Evolutionary conservation across 2,888 invertebrate species (phyloP).

Genomic region (Polydrusus pterygomalis): DNA sequence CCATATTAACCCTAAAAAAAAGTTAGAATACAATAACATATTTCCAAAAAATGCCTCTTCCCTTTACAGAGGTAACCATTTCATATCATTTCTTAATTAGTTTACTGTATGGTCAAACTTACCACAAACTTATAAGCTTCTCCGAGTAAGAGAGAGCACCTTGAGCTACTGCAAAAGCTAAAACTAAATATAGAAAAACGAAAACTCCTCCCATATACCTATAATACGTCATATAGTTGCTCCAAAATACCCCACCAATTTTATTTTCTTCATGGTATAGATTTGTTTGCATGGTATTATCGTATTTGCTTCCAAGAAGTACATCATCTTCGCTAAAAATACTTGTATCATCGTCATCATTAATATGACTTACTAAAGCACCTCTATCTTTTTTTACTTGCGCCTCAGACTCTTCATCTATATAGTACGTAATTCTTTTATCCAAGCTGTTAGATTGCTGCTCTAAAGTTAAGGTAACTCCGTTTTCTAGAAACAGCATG

Average conservation of each 20-base stretch:
- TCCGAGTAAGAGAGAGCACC: constrained; percentile 59
- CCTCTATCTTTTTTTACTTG: not conserved
- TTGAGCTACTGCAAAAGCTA: constrained; percentile 61
- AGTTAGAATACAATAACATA: too few species aligned
- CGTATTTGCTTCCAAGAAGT: constrained; percentile 23
- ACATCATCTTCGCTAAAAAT: constrained; percentile 9
- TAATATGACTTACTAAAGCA: constrained; percentile 9
- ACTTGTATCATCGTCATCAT: not conserved
- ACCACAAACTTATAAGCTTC: constrained; percentile 63
- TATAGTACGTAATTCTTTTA: constrained; percentile 61
- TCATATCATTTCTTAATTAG: too few species aligned
- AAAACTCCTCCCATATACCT: constrained; percentile 63
- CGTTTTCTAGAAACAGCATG: constrained; percentile 59
- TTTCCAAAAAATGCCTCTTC: too few species aligned
- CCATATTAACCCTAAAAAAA: constrained; percentile 60
- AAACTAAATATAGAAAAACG: constrained; percentile 58
- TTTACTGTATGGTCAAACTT: constrained; percentile 46
- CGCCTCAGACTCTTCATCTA: constrained; percentile 57
- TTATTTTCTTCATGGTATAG: constrained; percentile 63
- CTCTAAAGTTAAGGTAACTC: constrained; percentile 57
- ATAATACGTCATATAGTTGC: constrained; percentile 64
- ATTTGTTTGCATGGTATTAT: constrained; percentile 33
- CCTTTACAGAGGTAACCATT: too few species aligned
- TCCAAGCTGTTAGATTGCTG: constrained; percentile 57
- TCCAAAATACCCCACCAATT: constrained; percentile 61